These are phyloP conservation scores for Porites cylindrica DNA, from an alignment of 92 coral and sea anemone genomes.

Conservation along the genomic window DNA sequence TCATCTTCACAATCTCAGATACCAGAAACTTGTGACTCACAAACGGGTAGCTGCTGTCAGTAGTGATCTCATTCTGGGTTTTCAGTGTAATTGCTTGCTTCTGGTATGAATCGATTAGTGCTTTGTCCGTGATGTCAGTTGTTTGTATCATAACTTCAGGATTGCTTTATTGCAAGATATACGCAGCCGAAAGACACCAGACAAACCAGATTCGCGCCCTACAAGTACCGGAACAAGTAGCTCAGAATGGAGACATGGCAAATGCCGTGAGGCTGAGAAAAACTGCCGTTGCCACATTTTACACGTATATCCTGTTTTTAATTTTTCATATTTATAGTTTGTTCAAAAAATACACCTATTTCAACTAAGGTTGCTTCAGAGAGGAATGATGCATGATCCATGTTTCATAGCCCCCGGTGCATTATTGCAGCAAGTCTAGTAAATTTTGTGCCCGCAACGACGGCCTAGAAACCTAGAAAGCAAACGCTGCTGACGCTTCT, in stretches of 20 bases:
- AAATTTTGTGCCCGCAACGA: too few species aligned
- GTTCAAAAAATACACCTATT: too few species aligned
- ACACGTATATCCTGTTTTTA: conserved; percentile 3
- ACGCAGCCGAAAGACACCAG: neutral
- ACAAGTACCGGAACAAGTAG: neutral
- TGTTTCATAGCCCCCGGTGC: too few species aligned
- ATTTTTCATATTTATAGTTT: too few species aligned
- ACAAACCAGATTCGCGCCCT: neutral
- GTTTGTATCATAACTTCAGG: neutral
- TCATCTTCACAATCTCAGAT: conserved; percentile 19
- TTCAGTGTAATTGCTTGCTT: neutral
- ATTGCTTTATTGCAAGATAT: neutral
- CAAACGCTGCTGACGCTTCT: too few species aligned
- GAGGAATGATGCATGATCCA: too few species aligned
- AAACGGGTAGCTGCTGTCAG: neutral
- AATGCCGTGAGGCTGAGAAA: neutral
- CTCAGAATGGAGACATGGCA: neutral
- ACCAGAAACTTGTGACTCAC: conserved; percentile 10
- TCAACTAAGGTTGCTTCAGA: too few species aligned
- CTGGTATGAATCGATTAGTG: neutral
- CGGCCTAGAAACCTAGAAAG: too few species aligned
- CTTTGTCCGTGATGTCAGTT: neutral
- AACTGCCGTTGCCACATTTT: neutral
- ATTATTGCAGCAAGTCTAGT: too few species aligned
- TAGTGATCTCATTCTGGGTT: neutral